Evolutionary conservation across 2,113 vertebrate genomes (phyloP).

Genomic region (Geococcyx californianus): DNA sequence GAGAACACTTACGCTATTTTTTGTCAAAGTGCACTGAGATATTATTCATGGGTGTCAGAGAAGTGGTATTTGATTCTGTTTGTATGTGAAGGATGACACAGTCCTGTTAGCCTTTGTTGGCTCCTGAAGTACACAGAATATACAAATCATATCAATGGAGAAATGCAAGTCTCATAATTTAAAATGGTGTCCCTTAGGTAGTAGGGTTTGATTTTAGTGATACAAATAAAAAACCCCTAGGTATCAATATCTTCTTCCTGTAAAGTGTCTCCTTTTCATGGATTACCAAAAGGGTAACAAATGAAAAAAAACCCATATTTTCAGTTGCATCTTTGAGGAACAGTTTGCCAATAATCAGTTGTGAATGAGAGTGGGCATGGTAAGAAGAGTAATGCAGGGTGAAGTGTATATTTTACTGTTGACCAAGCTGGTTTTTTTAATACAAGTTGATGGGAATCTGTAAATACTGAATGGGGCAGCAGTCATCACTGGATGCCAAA

Average conservation of each 20-base stretch:
- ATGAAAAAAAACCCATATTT: not conserved
- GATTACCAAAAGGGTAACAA: not conserved
- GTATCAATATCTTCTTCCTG: not conserved
- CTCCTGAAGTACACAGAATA: not conserved
- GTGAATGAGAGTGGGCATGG: not conserved
- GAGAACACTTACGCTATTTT: not conserved
- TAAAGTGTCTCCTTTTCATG: not conserved
- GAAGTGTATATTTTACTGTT: not conserved
- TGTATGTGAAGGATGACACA: not conserved
- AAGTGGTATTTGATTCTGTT: not conserved
- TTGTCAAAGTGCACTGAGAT: not conserved
- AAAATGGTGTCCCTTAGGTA: not conserved
- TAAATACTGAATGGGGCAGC: not conserved
- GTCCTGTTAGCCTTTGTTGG: not conserved
- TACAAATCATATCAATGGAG: not conserved
- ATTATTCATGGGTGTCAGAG: not conserved
- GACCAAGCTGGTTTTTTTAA: accelerated
- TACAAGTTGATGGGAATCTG: not conserved
- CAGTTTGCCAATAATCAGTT: not conserved
- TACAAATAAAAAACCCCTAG: not conserved
- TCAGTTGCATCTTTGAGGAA: not conserved
- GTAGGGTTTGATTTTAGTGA: not conserved
- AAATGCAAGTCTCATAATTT: not conserved
- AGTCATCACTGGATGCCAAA: not conserved
- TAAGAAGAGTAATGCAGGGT: not conserved